These are phyloP conservation scores for Apis laboriosa DNA, from an alignment of 1,140 invertebrate genomes.

Conservation along the genomic window DNA sequence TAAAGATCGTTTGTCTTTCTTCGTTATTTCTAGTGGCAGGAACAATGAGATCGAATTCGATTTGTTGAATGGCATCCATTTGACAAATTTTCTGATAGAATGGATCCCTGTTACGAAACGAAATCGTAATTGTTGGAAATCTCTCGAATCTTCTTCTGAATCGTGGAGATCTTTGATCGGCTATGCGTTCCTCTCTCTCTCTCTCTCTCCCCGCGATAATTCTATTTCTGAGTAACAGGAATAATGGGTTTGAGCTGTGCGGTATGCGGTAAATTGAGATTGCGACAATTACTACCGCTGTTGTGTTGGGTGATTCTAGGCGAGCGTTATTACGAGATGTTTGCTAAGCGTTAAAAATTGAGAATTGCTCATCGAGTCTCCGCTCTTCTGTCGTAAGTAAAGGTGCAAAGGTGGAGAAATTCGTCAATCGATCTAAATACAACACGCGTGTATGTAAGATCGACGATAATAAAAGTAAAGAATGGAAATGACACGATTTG, in stretches of 20 bases:
- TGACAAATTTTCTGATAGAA: too few species aligned
- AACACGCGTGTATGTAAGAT: neutral
- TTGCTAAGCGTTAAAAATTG: neutral
- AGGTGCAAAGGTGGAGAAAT: neutral
- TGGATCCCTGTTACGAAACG: too few species aligned
- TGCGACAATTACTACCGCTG: constrained; percentile 3
- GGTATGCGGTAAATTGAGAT: constrained; percentile 18
- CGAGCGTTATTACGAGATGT: constrained; percentile 2
- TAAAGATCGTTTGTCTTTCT: too few species aligned
- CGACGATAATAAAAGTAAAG: neutral
- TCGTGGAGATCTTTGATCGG: neutral
- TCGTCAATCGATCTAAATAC: neutral
- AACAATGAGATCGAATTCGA: too few species aligned
- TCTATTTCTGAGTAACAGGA: too few species aligned
- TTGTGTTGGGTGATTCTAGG: neutral
- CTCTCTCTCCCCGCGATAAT: neutral
- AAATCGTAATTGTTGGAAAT: too few species aligned
- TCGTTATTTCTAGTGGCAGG: too few species aligned
- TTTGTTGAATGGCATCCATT: too few species aligned
- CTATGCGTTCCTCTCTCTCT: neutral
- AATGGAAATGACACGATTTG: neutral
- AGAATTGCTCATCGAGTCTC: neutral
- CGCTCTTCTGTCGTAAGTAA: too few species aligned
- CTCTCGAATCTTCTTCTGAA: neutral
- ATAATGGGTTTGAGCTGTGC: neutral